phyloP scores from a whole-genome alignment of 2,797 vertebrate genomes.

The Pogonophryne albipinna region DNA sequence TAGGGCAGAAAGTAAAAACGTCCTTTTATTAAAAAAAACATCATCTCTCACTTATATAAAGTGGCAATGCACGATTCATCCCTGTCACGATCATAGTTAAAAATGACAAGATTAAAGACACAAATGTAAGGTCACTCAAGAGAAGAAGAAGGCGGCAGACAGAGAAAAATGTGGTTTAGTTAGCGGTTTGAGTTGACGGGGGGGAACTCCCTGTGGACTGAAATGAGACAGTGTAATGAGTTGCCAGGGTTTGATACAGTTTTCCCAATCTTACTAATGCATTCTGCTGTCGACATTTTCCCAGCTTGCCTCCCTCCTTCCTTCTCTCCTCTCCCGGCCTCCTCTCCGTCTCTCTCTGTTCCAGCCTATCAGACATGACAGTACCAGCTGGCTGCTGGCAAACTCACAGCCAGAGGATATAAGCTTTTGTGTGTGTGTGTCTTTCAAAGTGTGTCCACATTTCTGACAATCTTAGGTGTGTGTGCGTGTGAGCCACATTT shows the following conservation, averaged over 20 bases:
- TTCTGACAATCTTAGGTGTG: constrained; percentile 21
- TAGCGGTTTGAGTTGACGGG: constrained; percentile 6
- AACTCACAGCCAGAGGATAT: constrained; percentile 76
- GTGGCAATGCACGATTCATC: constrained; percentile 22
- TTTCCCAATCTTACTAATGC: constrained; percentile 73
- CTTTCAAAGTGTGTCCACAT: constrained; percentile 49
- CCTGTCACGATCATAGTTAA: constrained; percentile 12
- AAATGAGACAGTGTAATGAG: constrained; percentile 64
- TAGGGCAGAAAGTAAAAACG: constrained; percentile 8
- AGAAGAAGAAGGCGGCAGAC: constrained; percentile 1
- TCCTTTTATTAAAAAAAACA: constrained; percentile 32
- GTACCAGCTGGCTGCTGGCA: constrained; percentile 87
- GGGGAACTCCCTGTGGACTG: constrained; percentile 40
- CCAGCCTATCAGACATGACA: constrained; percentile 87
- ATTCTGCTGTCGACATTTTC: constrained; percentile 78
- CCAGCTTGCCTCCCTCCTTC: constrained; percentile 69
- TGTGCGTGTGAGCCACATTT: constrained; percentile 15
- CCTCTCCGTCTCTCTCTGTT: constrained; percentile 79
- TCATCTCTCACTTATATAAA: background rate
- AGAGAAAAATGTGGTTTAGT: constrained; percentile 17
- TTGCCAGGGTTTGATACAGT: constrained; percentile 71
- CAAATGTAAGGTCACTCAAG: constrained; percentile 15
- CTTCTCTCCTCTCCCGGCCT: constrained; percentile 62
- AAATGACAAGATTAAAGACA: background rate
- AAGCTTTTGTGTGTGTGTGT: constrained; percentile 46